Conservation (phyloP, 2,797 vertebrate species). For the Siniperca obscura region DNA sequence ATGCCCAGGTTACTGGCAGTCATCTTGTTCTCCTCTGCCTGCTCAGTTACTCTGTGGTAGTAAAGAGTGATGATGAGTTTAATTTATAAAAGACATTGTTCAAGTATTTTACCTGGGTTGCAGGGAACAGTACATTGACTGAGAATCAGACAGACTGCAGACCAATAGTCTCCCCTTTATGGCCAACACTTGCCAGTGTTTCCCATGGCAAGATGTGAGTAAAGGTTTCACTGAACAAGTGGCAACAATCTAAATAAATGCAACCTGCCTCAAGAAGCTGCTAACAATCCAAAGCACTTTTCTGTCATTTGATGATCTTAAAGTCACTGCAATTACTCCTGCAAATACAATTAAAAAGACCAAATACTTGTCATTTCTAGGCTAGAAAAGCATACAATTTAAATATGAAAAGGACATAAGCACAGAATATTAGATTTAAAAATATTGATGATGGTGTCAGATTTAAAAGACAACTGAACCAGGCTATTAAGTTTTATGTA, state of each 20-base stretch:
- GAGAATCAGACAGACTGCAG: not conserved
- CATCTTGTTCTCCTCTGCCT: slow-evolving; percentile 98
- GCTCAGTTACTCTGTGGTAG: slow-evolving; percentile 89
- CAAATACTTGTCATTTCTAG: not conserved
- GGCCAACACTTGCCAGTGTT: not conserved
- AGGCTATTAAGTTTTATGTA: slow-evolving; percentile 10
- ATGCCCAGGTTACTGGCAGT: slow-evolving; percentile 96
- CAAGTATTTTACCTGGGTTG: not conserved
- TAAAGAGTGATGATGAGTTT: not conserved
- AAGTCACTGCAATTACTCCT: not conserved
- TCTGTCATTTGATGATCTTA: not conserved
- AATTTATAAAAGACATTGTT: not conserved
- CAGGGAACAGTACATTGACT: not conserved
- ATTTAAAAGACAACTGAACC: slow-evolving; percentile 3
- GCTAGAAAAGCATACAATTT: not conserved
- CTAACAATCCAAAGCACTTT: not conserved
- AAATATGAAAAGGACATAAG: not conserved
- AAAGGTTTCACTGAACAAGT: not conserved
- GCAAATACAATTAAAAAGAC: not conserved
- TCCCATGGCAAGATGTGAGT: not conserved
- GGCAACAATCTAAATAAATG: not conserved
- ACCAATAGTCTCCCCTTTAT: not conserved
- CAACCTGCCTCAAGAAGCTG: not conserved
- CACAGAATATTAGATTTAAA: not conserved
- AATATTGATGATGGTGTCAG: not conserved